Base-by-base conservation (phyloP, 2,888 invertebrate species). In the Philopedon plagiatum region DNA sequence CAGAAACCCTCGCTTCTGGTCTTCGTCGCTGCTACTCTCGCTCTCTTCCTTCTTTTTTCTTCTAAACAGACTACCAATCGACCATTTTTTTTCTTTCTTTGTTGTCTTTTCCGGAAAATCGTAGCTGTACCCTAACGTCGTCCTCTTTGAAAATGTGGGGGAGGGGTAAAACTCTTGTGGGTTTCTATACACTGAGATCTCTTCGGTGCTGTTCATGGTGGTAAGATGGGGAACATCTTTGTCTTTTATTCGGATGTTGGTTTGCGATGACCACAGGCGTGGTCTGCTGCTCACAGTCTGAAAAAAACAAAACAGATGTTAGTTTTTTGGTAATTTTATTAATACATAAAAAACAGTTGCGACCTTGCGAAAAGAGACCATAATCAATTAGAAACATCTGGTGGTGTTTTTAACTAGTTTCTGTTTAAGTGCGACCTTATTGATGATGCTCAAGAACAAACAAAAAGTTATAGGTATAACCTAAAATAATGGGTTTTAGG, bases 1-100 rank as follows among this genome's bases (percentile, higher is more conserved):
- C 66, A 86, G 84, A 41, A 84, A 83, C 65, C 83, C 84, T 71
- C 81, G 81, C 46, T 83, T 82, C 34, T 81, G 80, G 21, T 87
- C 87, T 32, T 86, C 87, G 29, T 87, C 87, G 51, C 86, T 87
- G 64, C 89, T 90, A 65, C 88, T 87, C 9, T 87, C 89, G 54
- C 87, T 88, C 76, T 90, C 90, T 72, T 90, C 90, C 76, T 91
- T 91, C 84, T 93, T 93, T 85, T 92, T 92, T 81, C 92, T 89
- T 75, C 93, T 88, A 81, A 95, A 93, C 2, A 95, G 88, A 79
- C 92, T 92, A 5, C 94, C 94, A 46, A 95, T 89, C 7, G 93
- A 93, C 94, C 94, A 95, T 84, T 93, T 94, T 81, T 89, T 90
- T 78, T 86, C 87, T 78, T 91, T 92, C 79, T 91, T 91, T 13